A percentile compares a stretch with the other conserved stretches of the same genome.
phyloP scores from a whole-genome alignment of 2,888 invertebrate genomes.

The Cheilosia pagana region DNA sequence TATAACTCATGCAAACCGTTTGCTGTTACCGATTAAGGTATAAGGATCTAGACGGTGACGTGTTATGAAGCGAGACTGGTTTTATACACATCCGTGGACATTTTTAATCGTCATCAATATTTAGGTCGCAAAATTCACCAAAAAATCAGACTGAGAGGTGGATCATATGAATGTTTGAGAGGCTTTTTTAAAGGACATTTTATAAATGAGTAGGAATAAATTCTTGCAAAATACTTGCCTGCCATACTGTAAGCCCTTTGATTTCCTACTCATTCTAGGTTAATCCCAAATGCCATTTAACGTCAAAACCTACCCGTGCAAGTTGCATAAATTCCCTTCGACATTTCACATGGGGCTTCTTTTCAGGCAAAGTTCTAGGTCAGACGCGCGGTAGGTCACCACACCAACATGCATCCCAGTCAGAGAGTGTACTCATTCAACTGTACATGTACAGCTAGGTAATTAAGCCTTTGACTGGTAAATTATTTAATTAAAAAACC shows the following conservation, averaged over 20 bases:
- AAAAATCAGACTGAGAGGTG: too few species aligned
- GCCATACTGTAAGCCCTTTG: background rate
- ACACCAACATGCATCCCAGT: background rate
- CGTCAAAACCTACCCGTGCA: background rate
- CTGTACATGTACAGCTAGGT: background rate
- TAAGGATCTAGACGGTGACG: too few species aligned
- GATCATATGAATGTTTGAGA: too few species aligned
- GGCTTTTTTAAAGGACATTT: too few species aligned
- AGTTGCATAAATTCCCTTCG: background rate
- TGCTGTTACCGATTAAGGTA: too few species aligned
- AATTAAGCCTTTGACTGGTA: slow-evolving; percentile 43
- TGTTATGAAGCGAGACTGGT: too few species aligned
- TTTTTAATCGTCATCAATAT: too few species aligned
- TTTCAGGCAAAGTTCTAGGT: slow-evolving; percentile 15
- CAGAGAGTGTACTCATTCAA: background rate
- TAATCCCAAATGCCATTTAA: background rate
- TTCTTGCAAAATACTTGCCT: background rate
- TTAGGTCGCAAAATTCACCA: too few species aligned
- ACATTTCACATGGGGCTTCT: background rate
- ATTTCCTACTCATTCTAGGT: background rate
- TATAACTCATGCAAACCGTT: too few species aligned
- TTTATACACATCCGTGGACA: too few species aligned
- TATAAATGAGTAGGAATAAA: too few species aligned
- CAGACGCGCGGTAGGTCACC: background rate
- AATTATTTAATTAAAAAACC: slow-evolving; percentile 67